Evolutionary conservation across 2,888 invertebrate species (phyloP), one percentile per base, ranked within the genome.

Genomic region (Rhopalosiphum nymphaeae): DNA sequence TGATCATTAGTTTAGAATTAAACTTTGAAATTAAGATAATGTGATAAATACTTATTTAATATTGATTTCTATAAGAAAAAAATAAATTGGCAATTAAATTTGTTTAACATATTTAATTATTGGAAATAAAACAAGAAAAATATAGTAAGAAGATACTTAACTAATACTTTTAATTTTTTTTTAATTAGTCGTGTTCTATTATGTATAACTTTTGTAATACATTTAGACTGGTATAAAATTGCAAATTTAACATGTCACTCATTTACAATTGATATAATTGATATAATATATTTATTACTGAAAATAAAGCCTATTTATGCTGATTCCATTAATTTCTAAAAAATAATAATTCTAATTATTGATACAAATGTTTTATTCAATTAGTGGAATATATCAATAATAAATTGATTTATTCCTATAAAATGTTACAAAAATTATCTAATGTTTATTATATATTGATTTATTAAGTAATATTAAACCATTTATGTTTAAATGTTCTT

Each of bases 1-100:
- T 89, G n/a, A 49, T 61, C 29, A 25, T 44, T 86, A 29, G 21
- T 56, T 84, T 49, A 11, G 9, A 84, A 91, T 91, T 85, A 91
- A 91, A 91, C 84, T 85, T 85, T 85, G 44, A 85, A 44, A 89
- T 61, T 61, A 9, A 29, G 46, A 44, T 78, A 78, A 78, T 36
- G 86, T 86, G 85, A 44, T 91, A 46, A 87, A 87, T 53, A 42
- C 9, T 61, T 61, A 42, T 61, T 13, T 42, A 92, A 87, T 16
- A 56, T 91, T 42, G 16, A 91, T 91, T 67, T 87, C 26, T 56
- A 36, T 61, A 26, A 0, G 0, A 67, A 36, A 87, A 61, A 36
- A 61, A 42, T 67, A 87, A 92, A 92, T 92, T 49, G 61, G 44
- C 86, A 92, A 92, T 91, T 91, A 57, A 91, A 86, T 57, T 84